phyloP scores from a whole-genome alignment of 1,140 invertebrate species.

The Ips nitidus region DNA sequence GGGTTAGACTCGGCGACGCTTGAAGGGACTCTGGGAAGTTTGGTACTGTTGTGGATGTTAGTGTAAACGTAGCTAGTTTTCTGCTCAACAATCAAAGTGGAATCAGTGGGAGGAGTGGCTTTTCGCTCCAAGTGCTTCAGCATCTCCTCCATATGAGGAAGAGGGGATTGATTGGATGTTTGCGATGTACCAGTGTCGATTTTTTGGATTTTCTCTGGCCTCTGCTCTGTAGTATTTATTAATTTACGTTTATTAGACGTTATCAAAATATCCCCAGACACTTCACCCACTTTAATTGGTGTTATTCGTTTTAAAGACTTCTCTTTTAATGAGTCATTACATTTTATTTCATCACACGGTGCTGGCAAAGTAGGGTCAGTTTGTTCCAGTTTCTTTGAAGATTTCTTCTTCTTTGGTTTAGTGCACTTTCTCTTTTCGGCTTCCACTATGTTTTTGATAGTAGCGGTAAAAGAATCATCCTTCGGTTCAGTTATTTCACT shows the following conservation, averaged over 20 bases:
- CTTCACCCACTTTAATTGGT: slow-evolving; percentile 14
- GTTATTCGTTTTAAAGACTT: slow-evolving; percentile 3
- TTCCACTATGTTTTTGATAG: neutral
- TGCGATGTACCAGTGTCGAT: neutral
- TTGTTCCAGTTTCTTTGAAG: slow-evolving; percentile 3
- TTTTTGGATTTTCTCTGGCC: neutral
- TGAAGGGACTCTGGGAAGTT: neutral
- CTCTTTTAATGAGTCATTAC: no score
- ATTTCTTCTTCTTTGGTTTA: slow-evolving; percentile 1
- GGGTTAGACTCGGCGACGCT: neutral
- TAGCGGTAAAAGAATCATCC: neutral
- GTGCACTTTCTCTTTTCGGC: neutral
- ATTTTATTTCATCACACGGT: no score
- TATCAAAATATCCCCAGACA: neutral
- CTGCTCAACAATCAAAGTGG: no score
- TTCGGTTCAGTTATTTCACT: neutral
- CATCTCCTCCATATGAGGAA: slow-evolving; percentile 14
- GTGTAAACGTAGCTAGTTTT: neutral
- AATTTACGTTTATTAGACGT: neutral
- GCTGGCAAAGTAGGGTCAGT: neutral
- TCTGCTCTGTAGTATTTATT: neutral
- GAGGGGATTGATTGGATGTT: slow-evolving; percentile 7
- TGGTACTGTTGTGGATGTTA: neutral
- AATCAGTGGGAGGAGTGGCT: neutral
- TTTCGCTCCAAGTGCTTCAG: neutral